A percentile compares a stretch with the other conserved stretches of the same genome.
Conservation (phyloP, 2,113 vertebrate genomes). For the Isichthys henryi region DNA sequence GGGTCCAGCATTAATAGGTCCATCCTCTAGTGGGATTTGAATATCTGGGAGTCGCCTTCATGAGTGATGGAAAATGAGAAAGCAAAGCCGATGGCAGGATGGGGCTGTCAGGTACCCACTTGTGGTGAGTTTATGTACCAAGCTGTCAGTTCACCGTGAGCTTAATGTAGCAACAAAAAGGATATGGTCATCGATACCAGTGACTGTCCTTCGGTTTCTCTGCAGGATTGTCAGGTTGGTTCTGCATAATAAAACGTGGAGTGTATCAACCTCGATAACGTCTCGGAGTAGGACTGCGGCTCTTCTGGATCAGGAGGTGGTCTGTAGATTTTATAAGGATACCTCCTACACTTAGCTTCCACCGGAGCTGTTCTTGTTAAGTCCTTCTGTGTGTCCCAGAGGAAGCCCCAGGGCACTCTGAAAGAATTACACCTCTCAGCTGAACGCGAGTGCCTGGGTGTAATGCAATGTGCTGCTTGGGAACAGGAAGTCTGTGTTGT, state of each 20-base stretch:
- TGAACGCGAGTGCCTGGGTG: background rate
- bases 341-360: background rate
- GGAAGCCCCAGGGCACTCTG: background rate
- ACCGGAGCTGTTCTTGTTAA: background rate
- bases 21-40: background rate
- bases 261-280: background rate
- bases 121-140: background rate
- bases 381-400: background rate
- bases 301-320: background rate
- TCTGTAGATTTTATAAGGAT: background rate
- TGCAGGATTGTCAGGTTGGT: background rate
- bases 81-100: background rate
- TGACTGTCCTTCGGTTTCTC: background rate
- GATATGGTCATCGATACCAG: background rate
- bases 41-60: background rate
- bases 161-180: too few relatives aligned
- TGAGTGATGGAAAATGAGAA: background rate
- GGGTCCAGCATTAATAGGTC: background rate
- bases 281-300: background rate
- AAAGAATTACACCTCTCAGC: background rate
- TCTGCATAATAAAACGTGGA: background rate
- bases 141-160: background rate
- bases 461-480: background rate
- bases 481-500: background rate
- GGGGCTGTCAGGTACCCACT: background rate